phyloP scores from a whole-genome alignment of 1,140 invertebrate genomes.

The Diprion similis region DNA sequence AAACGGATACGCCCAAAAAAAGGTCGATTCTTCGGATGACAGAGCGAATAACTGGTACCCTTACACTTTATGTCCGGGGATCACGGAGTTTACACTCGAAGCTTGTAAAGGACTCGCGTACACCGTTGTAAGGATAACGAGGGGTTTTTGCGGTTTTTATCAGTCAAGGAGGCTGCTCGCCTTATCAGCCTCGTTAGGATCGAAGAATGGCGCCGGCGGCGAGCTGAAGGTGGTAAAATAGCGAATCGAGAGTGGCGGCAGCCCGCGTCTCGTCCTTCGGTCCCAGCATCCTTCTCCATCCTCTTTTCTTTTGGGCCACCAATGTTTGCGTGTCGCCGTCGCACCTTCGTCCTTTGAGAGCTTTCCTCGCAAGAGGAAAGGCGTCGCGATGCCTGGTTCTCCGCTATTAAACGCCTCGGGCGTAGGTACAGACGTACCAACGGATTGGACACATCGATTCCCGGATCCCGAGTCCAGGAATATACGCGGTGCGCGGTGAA shows the following conservation, averaged over 20 bases:
- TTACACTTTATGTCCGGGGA: not conserved
- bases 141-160: not conserved
- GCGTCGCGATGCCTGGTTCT: not conserved
- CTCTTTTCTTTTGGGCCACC: no score
- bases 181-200: not conserved
- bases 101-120: not conserved
- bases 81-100: not conserved
- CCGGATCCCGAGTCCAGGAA: conserved; percentile 45
- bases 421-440: not conserved
- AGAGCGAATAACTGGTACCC: no score
- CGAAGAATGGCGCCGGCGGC: not conserved
- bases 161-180: not conserved
- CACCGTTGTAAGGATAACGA: not conserved
- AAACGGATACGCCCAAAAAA: no score
- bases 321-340: no score
- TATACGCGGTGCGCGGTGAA: not conserved
- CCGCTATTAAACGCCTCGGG: conserved; percentile 7
- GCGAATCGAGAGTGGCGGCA: not conserved
- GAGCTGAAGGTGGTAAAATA: not conserved
- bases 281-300: not conserved
- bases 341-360: no score
- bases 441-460: conserved; percentile 13
- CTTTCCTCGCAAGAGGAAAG: no score
- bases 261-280: no score
- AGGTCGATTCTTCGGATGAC: no score